Percentiles rank a stretch among this genome's conserved stretches.
These are phyloP conservation scores for Dissostichus mawsoni DNA, from an alignment of 2,113 vertebrate species.

Conservation along the genomic window DNA sequence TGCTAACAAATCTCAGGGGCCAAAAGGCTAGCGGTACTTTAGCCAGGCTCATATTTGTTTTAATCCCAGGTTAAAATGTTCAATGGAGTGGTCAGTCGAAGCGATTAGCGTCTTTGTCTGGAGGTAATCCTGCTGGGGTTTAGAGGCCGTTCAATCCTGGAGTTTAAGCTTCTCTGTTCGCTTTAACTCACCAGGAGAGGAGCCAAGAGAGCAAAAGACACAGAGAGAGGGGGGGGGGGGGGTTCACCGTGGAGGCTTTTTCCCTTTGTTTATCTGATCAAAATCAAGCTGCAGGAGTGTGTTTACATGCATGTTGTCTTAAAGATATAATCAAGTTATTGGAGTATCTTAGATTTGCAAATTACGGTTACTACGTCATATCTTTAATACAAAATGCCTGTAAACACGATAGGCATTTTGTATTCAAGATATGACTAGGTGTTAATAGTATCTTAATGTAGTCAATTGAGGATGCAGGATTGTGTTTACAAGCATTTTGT, in stretches of 20 bases:
- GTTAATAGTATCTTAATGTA: too few species aligned
- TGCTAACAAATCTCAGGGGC: slow-evolving; percentile 75
- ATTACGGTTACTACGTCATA: background rate
- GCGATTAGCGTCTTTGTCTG: slow-evolving; percentile 76
- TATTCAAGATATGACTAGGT: too few species aligned
- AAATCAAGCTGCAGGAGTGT: background rate
- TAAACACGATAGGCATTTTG: too few species aligned
- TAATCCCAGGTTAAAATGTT: slow-evolving; percentile 62
- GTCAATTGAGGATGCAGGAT: too few species aligned
- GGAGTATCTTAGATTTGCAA: background rate
- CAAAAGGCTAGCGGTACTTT: slow-evolving; percentile 63
- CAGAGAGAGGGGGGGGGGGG: background rate
- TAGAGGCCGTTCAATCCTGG: slow-evolving; percentile 77
- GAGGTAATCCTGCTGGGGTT: slow-evolving; percentile 77
- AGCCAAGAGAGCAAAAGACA: slow-evolving; percentile 30
- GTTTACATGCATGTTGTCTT: background rate
- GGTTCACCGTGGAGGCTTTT: background rate
- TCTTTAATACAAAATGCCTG: too few species aligned
- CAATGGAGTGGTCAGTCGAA: slow-evolving; percentile 69
- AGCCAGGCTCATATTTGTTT: slow-evolving; percentile 39
- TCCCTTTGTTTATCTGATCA: background rate
- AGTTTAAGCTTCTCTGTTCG: slow-evolving; percentile 78
- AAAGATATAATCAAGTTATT: background rate
- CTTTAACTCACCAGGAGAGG: slow-evolving; percentile 83
- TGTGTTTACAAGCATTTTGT: too few species aligned